Evolutionary conservation across 2,797 vertebrate species (phyloP).

Genomic region (Trachops cirrhosus): DNA sequence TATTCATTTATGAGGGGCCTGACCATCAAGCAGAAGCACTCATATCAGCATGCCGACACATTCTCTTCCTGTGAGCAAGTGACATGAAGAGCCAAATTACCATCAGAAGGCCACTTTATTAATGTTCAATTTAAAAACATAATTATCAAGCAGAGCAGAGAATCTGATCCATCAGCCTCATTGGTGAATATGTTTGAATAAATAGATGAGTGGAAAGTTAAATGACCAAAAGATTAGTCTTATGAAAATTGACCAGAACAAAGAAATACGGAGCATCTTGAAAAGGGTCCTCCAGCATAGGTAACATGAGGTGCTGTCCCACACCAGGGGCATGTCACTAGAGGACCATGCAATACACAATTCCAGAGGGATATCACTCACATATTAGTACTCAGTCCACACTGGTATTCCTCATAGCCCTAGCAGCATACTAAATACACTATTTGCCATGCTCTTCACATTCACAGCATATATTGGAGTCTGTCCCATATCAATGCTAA

Average conservation of each 20-base stretch:
- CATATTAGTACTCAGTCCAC: background rate
- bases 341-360: background rate
- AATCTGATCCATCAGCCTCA: slow-evolving; percentile 29
- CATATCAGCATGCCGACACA: background rate
- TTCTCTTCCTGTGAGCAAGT: slow-evolving; percentile 20
- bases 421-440: background rate
- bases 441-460: background rate
- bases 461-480: background rate
- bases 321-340: background rate
- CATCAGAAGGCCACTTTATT: slow-evolving; percentile 39
- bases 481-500: background rate
- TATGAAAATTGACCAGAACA: background rate
- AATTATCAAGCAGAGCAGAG: slow-evolving; percentile 16
- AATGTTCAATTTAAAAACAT: slow-evolving; percentile 50
- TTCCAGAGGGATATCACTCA: background rate
- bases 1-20: slow-evolving; percentile 1
- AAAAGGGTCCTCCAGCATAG: background rate
- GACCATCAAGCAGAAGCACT: background rate
- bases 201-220: slow-evolving; percentile 16
- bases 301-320: background rate
- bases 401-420: background rate
- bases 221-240: background rate
- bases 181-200: slow-evolving; percentile 9
- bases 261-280: background rate
- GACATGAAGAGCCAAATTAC: slow-evolving; percentile 38